phyloP scores from a whole-genome alignment of 2,797 vertebrate species.

The Gadopsis marmoratus region DNA sequence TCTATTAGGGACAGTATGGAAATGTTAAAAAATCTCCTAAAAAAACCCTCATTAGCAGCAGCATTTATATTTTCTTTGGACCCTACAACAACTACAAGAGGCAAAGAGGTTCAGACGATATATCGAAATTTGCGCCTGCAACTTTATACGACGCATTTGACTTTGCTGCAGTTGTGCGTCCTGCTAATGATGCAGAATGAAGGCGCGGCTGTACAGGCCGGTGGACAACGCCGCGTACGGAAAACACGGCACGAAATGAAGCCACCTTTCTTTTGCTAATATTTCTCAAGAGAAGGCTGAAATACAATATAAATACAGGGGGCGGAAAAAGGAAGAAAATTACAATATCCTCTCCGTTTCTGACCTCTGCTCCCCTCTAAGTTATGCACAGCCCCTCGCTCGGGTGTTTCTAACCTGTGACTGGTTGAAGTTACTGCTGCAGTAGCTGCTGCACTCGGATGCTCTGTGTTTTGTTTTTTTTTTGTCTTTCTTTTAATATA shows the following conservation, averaged over 20 bases:
- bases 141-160: background rate
- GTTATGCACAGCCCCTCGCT: background rate
- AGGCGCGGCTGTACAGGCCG: too few relatives aligned
- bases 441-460: background rate
- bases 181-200: background rate
- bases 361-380: fast-evolving
- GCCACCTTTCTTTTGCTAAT: background rate
- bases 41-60: background rate
- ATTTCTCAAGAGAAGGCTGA: background rate
- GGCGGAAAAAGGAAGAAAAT: too few relatives aligned
- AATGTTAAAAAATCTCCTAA: background rate
- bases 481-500: background rate
- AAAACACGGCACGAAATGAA: background rate
- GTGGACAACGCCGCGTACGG: too few relatives aligned
- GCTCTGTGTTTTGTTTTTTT: background rate
- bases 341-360: background rate
- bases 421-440: background rate
- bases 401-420: background rate
- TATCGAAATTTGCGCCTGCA: background rate
- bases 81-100: background rate
- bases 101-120: background rate
- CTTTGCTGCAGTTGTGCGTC: too few relatives aligned
- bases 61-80: background rate
- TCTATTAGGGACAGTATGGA: background rate
- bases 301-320: background rate